These are phyloP conservation scores for Thecophora atra DNA, from an alignment of 2,888 invertebrate species.

Conservation along the genomic window DNA sequence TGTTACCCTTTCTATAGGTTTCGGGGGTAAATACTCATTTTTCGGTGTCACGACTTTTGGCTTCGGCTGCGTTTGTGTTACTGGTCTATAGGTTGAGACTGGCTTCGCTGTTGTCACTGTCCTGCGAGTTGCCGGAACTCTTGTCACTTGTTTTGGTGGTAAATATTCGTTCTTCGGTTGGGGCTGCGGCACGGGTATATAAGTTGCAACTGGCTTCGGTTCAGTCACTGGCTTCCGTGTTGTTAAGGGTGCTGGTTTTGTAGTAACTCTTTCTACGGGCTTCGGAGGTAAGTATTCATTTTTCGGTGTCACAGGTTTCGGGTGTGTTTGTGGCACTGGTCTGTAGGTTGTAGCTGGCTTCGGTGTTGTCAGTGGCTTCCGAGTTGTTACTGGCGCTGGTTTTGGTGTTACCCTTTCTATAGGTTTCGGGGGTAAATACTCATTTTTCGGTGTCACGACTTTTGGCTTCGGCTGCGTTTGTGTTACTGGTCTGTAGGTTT, in stretches of 20 bases:
- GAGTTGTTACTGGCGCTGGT: slow-evolving; percentile 38
- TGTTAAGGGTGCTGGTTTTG: slow-evolving; percentile 12
- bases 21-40: slow-evolving; percentile 43
- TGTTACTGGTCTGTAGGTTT: slow-evolving; percentile 8
- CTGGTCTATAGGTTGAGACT: not conserved
- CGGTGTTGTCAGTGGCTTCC: slow-evolving; percentile 22
- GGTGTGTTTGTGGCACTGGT: too few species aligned
- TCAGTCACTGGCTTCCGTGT: not conserved
- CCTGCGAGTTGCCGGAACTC: not conserved
- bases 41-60: slow-evolving; percentile 31
- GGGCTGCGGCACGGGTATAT: slow-evolving; percentile 25
- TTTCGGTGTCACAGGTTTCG: slow-evolving; percentile 26
- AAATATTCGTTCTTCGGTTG: slow-evolving; percentile 37
- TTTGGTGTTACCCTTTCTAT: slow-evolving; percentile 27
- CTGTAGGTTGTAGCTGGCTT: slow-evolving; percentile 25
- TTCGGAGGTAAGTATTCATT: slow-evolving; percentile 41
- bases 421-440: slow-evolving; percentile 43
- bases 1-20: slow-evolving; percentile 21
- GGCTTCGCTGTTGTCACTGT: slow-evolving; percentile 30
- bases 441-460: slow-evolving; percentile 35
- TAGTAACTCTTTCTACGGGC: not conserved
- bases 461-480: slow-evolving; percentile 37
- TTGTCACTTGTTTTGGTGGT: slow-evolving; percentile 39
- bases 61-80: slow-evolving; percentile 28
- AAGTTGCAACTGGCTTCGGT: too few species aligned